Evolutionary conservation across 2,888 invertebrate genomes (phyloP).

Genomic region (Anarsia innoxiella): DNA sequence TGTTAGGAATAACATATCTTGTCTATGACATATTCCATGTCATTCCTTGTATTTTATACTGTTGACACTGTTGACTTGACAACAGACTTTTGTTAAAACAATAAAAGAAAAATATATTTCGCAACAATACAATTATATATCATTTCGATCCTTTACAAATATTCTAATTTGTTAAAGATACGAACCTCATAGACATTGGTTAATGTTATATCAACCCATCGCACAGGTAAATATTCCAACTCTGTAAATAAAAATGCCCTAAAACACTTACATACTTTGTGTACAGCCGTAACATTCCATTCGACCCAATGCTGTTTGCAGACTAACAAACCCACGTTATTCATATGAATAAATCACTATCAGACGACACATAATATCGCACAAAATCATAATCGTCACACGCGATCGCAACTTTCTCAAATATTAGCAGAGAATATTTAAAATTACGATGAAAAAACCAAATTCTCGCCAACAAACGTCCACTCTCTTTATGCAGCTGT

Average conservation of each 20-base stretch:
- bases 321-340: conserved; percentile 25
- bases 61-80: no score
- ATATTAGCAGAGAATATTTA: conserved; percentile 20
- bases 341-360: conserved; percentile 23
- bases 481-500: conserved; percentile 7
- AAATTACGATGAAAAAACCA: conserved; percentile 7
- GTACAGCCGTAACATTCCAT: conserved; percentile 50
- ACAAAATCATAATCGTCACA: conserved; percentile 4
- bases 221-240: no score
- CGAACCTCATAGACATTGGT: no score
- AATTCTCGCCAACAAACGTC: conserved; percentile 3
- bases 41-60: no score
- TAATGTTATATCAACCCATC: no score
- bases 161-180: no score
- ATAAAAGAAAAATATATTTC: no score
- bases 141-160: no score
- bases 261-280: conserved; percentile 42
- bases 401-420: conserved; percentile 18
- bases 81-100: no score
- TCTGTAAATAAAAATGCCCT: not conserved
- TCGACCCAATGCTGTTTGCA: conserved; percentile 34
- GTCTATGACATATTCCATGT: no score
- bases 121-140: no score
- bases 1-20: no score
- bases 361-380: conserved; percentile 22